Conservation (phyloP, 2,888 invertebrate genomes). For the Gastrophysa polygoni region DNA sequence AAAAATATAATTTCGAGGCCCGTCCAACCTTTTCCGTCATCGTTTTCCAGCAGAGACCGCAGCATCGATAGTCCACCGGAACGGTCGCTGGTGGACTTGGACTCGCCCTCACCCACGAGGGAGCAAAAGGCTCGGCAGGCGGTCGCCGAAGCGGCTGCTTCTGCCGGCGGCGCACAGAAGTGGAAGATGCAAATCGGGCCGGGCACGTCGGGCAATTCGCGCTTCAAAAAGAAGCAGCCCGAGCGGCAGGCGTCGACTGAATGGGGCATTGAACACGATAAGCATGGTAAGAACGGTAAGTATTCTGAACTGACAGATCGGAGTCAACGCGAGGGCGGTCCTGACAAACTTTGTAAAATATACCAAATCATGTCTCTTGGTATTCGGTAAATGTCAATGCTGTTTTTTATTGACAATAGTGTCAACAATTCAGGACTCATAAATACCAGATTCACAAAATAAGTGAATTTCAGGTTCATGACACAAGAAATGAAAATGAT, state of each 20-base stretch:
- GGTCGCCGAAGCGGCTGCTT: slow-evolving; percentile 59
- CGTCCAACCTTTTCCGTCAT: too few relatives aligned
- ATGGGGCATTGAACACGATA: slow-evolving; percentile 60
- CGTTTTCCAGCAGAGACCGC: slow-evolving; percentile 48
- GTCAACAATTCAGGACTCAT: too few relatives aligned
- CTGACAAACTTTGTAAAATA: too few relatives aligned
- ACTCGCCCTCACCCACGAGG: slow-evolving; percentile 58
- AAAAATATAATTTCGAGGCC: too few relatives aligned
- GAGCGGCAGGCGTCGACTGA: slow-evolving; percentile 55
- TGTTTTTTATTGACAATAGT: too few relatives aligned
- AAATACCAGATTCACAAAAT: too few relatives aligned
- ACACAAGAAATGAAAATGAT: too few relatives aligned
- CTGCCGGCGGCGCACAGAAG: slow-evolving; percentile 63
- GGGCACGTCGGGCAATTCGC: slow-evolving; percentile 59
- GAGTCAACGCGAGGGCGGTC: too few relatives aligned
- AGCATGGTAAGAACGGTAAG: slow-evolving; percentile 55
- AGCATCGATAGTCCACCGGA: slow-evolving; percentile 53
- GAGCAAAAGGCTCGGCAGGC: slow-evolving; percentile 61
- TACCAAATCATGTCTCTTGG: too few relatives aligned
- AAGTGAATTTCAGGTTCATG: too few relatives aligned
- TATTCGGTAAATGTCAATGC: too few relatives aligned
- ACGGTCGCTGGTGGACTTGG: slow-evolving; percentile 52
- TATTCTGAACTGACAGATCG: too few relatives aligned
- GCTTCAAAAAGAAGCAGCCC: slow-evolving; percentile 69
- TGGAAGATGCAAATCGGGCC: slow-evolving; percentile 75